These are phyloP conservation scores for Nesospiza acunhae DNA, from an alignment of 2,113 vertebrate genomes.

Conservation along the genomic window DNA sequence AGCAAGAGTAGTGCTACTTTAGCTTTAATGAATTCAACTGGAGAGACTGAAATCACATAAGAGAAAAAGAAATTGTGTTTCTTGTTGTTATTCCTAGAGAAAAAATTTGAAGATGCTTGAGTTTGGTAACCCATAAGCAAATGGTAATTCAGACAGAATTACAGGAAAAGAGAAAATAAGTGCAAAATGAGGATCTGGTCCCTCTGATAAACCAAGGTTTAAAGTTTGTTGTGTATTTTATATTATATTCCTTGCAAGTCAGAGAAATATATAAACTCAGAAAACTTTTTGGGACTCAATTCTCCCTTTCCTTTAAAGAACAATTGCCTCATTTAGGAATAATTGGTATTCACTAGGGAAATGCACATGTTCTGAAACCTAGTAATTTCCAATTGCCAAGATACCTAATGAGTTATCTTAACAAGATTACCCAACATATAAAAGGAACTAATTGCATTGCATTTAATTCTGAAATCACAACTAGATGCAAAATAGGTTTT, in stretches of 20 bases:
- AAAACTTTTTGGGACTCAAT: slow-evolving; percentile 31
- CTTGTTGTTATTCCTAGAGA: neutral
- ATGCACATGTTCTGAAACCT: slow-evolving; percentile 65
- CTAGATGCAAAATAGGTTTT: slow-evolving; percentile 67
- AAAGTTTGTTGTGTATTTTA: slow-evolving; percentile 7
- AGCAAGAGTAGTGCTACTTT: neutral
- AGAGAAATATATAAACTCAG: neutral
- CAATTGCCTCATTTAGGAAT: slow-evolving; percentile 67
- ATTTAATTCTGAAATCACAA: slow-evolving; percentile 72
- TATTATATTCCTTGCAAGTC: slow-evolving; percentile 43
- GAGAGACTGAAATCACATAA: neutral
- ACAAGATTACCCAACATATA: slow-evolving; percentile 71
- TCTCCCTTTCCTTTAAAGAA: slow-evolving; percentile 49
- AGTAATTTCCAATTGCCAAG: slow-evolving; percentile 70
- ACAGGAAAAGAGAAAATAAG: slow-evolving; percentile 10
- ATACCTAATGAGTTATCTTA: slow-evolving; percentile 74
- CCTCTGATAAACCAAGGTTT: neutral
- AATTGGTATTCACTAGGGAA: slow-evolving; percentile 69
- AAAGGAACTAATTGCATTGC: slow-evolving; percentile 70
- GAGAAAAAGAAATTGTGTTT: accelerated
- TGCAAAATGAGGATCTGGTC: neutral
- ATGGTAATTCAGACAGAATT: neutral
- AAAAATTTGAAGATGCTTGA: neutral
- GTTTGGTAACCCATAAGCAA: neutral
- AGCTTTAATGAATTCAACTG: neutral